Evolutionary conservation across 2,888 invertebrate species (phyloP).

Genomic region (Ornithoptera alexandrae): DNA sequence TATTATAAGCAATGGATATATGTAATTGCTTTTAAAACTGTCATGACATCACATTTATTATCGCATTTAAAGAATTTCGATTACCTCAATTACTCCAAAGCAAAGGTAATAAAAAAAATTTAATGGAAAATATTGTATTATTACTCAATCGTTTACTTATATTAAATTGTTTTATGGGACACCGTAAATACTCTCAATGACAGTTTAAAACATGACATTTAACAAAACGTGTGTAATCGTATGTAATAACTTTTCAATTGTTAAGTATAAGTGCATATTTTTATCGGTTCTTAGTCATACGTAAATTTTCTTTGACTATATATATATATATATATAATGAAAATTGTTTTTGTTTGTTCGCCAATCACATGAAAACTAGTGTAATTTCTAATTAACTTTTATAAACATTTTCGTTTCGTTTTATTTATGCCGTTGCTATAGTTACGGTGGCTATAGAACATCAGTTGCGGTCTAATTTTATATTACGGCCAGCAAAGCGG

Average conservation of each 20-base stretch:
- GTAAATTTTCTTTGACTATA: no score
- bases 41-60: background rate
- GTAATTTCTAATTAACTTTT: no score
- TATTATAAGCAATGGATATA: background rate
- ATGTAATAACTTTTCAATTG: background rate
- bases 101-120: conserved; percentile 3
- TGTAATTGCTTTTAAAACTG: conserved; percentile 1
- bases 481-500: no score
- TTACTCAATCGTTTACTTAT: background rate
- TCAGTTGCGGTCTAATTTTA: no score
- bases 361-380: no score
- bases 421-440: no score
- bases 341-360: no score
- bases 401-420: no score
- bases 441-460: no score
- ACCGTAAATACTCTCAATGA: background rate
- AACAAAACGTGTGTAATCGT: background rate
- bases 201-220: background rate
- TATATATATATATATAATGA: no score
- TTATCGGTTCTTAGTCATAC: no score
- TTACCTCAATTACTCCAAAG: background rate
- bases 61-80: background rate
- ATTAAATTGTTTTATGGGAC: background rate
- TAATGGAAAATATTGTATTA: background rate
- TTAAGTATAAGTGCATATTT: background rate